Conservation (phyloP, 1,140 invertebrate genomes). For the Helicoverpa armigera region DNA sequence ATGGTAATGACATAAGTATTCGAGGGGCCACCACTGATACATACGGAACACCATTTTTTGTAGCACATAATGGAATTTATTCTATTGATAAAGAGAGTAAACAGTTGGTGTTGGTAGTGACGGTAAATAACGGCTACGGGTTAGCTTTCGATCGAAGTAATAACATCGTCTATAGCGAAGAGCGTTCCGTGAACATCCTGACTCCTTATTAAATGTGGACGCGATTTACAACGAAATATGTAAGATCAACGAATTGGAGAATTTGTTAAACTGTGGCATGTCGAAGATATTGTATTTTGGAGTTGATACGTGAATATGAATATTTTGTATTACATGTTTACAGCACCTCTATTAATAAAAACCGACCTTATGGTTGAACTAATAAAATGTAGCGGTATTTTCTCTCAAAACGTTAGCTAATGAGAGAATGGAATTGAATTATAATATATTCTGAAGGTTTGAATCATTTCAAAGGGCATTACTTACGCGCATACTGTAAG, state of each 20-base stretch:
- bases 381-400: background rate
- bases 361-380: background rate
- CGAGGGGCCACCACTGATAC: conserved; percentile 61
- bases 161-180: conserved; percentile 67
- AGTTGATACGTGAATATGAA: background rate
- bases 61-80: conserved; percentile 65
- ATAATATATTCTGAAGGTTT: conserved; percentile 24
- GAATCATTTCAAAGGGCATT: conserved; percentile 41
- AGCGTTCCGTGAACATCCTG: conserved; percentile 55
- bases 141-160: conserved; percentile 69
- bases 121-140: conserved; percentile 61
- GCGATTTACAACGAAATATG: background rate
- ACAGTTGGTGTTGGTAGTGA: conserved; percentile 50
- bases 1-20: conserved; percentile 54
- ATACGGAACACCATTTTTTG: conserved; percentile 56
- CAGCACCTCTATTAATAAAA: background rate
- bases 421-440: conserved; percentile 14
- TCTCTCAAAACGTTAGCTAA: background rate
- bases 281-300: background rate
- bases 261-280: background rate
- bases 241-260: too few species aligned
- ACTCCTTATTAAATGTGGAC: conserved; percentile 5
- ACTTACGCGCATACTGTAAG: conserved; percentile 24
- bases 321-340: too few species aligned
- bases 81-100: conserved; percentile 55